Evolutionary conservation across 2,888 invertebrate species (phyloP), one percentile per base, ranked within the genome.

Genomic region (Arrhopalites spinosus): DNA sequence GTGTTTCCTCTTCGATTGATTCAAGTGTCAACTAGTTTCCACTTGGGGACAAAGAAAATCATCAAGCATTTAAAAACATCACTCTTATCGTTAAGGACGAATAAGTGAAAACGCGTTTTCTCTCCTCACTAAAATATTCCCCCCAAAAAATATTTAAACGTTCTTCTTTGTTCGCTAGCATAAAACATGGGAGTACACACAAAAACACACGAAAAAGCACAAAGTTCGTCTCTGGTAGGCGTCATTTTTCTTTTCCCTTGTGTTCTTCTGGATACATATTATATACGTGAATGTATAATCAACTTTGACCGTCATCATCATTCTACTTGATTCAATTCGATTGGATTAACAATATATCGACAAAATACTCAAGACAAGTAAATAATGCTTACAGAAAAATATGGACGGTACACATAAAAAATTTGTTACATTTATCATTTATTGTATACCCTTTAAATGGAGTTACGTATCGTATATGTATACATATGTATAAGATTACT

Each of bases 331-430:
- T 20, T 69, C 30, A 69, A 69, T 53, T n/a, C 13, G 56, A 69
- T 69, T 53, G 20, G 30, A 17, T 59, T 20, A 53, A 59, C 20
- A 59, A 59, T 23, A 59, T 20, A 59, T 3, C 5, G 53, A 17
- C n/a, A 69, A 29, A 69, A 69, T 69, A 69, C 69, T 69, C 69
- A 69, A 53, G n/a, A n/a, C n/a, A 56, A 50, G 53, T 69, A 30
- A 53, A 47, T 20, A n/a, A 66, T 66, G 23, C n/a, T 30, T 66
- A n/a, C n/a, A n/a, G n/a, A n/a, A n/a, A n/a, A n/a, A n/a, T n/a
- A n/a, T n/a, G n/a, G n/a, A n/a, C n/a, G n/a, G n/a, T n/a, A n/a
- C n/a, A n/a, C n/a, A n/a, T n/a, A n/a, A n/a, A n/a, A n/a, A n/a
- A n/a, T n/a, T n/a, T n/a, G n/a, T n/a, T n/a, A n/a, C n/a, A n/a